Evolutionary conservation across 2,888 invertebrate genomes (phyloP).

Genomic region (Drosophila acutilabella): DNA sequence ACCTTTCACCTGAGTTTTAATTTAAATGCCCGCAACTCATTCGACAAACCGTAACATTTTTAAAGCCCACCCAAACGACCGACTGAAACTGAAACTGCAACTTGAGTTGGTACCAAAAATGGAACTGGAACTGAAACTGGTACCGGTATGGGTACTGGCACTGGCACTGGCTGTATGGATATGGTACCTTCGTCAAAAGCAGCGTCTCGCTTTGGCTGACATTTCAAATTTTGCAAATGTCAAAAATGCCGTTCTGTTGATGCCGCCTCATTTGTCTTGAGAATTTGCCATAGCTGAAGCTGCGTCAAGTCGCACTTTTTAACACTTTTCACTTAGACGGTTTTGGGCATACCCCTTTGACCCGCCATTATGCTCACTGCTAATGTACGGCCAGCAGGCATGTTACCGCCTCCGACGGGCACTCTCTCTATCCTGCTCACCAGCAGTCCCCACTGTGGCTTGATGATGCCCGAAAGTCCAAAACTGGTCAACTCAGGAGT

Average conservation of each 20-base stretch:
- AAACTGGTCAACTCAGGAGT: conserved; percentile 51
- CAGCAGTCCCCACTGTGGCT: conserved; percentile 15
- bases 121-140: not conserved
- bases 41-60: conserved; percentile 53
- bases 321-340: conserved; percentile 78
- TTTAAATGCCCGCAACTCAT: conserved; percentile 70
- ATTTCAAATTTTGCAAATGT: conserved; percentile 81
- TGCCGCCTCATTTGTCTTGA: conserved; percentile 73
- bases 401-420: conserved; percentile 14
- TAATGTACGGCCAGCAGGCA: conserved; percentile 52
- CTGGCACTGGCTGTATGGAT: conserved; percentile 2
- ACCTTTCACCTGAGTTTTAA: conserved; percentile 80
- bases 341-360: conserved; percentile 4
- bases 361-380: not conserved
- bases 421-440: conserved; percentile 36
- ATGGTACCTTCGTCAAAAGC: conserved; percentile 73
- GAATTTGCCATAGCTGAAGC: conserved; percentile 56
- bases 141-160: not conserved
- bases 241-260: conserved; percentile 63
- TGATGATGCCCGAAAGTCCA: conserved; percentile 55
- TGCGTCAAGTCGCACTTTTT: conserved; percentile 66
- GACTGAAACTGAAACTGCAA: not conserved
- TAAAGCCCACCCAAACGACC: not conserved
- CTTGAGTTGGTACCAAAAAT: not conserved
- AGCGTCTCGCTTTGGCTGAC: conserved; percentile 58